Evolutionary conservation across 2,113 vertebrate genomes (phyloP).

Genomic region (Trematomus loennbergii): DNA sequence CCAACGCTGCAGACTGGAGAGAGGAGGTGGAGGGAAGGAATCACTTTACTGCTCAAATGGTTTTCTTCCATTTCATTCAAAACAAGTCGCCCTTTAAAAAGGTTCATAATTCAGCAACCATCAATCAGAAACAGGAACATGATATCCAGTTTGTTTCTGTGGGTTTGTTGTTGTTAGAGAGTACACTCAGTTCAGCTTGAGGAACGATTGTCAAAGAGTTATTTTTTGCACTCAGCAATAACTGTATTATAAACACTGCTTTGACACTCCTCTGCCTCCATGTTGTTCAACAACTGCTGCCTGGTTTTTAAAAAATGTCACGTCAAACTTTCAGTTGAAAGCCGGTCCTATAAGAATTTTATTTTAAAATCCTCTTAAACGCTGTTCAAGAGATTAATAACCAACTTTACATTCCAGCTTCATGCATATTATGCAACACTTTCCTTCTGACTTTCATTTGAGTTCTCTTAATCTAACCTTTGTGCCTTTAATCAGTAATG

Average conservation of each 20-base stretch:
- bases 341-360: not conserved
- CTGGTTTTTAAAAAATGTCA: not conserved
- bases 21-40: not conserved
- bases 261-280: not conserved
- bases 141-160: not conserved
- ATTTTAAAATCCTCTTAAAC: not conserved
- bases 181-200: not conserved
- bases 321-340: not conserved
- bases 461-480: slow-evolving; percentile 4
- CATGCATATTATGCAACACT: not conserved
- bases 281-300: not conserved
- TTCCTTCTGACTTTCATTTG: not conserved
- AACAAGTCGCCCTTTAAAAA: not conserved
- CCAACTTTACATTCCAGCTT: not conserved
- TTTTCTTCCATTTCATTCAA: not conserved
- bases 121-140: not conserved
- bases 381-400: not conserved
- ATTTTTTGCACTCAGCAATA: too few relatives aligned
- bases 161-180: not conserved
- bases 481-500: slow-evolving; percentile 12
- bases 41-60: not conserved
- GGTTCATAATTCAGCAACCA: not conserved
- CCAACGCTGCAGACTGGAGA: slow-evolving; percentile 82
- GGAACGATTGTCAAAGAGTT: too few relatives aligned
- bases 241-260: not conserved